Base-by-base conservation (phyloP, 2,113 vertebrate genomes). In the Talpa occidentalis region DNA sequence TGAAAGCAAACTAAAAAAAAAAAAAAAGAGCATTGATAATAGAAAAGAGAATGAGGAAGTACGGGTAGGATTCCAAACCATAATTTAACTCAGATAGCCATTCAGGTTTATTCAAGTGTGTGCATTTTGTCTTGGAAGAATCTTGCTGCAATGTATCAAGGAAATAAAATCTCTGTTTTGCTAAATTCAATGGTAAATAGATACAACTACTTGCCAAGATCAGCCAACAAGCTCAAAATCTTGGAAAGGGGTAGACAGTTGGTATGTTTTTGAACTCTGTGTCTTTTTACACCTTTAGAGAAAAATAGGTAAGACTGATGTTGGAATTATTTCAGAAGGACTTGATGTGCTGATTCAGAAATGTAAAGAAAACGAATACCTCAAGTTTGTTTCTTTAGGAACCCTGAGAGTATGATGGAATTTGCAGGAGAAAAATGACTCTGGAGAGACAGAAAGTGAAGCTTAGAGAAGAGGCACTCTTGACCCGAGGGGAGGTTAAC, bases 101-200 rank as follows among this genome's bases (percentile, higher is more conserved):
- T 74, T 87, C n/a, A 19, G 66, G 35, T 81, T 93, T 90, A 78
- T 66, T 54, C 17, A 3, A 60, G 35, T 30, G 26, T 10, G 32
- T 0, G 7, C 28, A 37, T 32, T 6, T 37, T 24, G 0, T 72
- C 44, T 80, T 81, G 42, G 12, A 89, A 74, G 62, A 62, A 70
- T 49, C 40, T 35, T 69, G 32, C 44, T 44, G 47, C 42, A n/a
- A 42, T 67, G 49, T 74, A 62, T 62, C 62, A 86, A 78, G 78
- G 42, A 85, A 88, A 64, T 78, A 35, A 94, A 87, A 90, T 8
- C 67, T 26, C 5, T 0, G 1, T 47, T 92, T 86, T 56, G 32
- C 66, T 92, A 59, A 81, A n/a, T 90, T 81, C 78, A 66, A 81
- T 94, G 37, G 67, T 73, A 74, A 88, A 78, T 16, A 89, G 73